Evolutionary conservation across 2,113 vertebrate species (phyloP), one percentile per base, ranked within the genome.

Genomic region (Pyxicephalus adspersus): DNA sequence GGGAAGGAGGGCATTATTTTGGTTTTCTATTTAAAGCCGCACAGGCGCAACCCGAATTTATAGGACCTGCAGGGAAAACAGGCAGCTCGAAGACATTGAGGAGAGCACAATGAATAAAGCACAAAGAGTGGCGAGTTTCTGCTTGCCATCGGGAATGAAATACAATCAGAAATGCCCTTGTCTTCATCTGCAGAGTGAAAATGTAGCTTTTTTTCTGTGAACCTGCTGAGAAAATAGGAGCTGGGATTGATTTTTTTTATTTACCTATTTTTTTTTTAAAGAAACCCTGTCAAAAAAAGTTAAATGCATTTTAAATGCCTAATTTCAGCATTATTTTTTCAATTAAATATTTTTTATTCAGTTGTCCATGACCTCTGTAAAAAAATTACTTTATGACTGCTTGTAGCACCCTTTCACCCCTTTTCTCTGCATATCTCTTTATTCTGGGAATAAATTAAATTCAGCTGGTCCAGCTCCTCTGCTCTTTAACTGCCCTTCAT

Each of bases 1-100:
- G 65, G 50, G 13, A 19, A 25, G 52, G n/a, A 55, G 17, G 31
- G 31, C 38, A 54, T 38, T 45, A 45, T 18, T 16, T 55, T 31
- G 34, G 20, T 23, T 29, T 79, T 79, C 64, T 67, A 68, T 79
- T 68, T 79, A 18, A 50, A 67, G 64, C 51, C 2, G 64, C 20
- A 7, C 52, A 57, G 64, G 60, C n/a, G 52, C 58, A 58, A 79
- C 64, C 64, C 60, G 45, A 19, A 54, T 23, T 38, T 25, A 29
- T 57, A 61, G 28, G 13, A 50, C 77, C 54, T 22, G 31, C 65
- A 52, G 78, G 58, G 6, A 22, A 68, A 28, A 38, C 52, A 54
- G 45, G n/a, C 51, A 15, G 61, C 58, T 51, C 73, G n/a, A 13
- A 22, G 23, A 2, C 45, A 29, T 5, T 63, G 77, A 31, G 29